Evolutionary conservation across 2,888 invertebrate genomes (phyloP).

Genomic region (Aethes cnicana): DNA sequence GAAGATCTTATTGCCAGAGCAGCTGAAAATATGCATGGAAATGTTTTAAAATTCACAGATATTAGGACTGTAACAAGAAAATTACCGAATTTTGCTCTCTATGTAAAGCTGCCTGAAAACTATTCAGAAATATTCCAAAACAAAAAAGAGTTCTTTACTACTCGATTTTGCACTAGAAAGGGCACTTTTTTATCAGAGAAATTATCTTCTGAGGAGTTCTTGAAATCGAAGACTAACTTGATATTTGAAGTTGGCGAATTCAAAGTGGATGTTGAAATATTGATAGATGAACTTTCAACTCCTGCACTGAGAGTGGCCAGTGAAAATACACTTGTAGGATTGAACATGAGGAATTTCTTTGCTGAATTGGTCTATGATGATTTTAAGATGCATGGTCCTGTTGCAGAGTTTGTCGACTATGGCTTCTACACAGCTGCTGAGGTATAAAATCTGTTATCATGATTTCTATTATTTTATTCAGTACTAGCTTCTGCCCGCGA

Average conservation of each 20-base stretch:
- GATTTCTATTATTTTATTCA: too few relatives aligned
- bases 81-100: slow-evolving; percentile 43
- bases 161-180: slow-evolving; percentile 43
- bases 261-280: slow-evolving; percentile 48
- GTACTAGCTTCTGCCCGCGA: too few relatives aligned
- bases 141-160: slow-evolving; percentile 36
- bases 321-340: slow-evolving; percentile 45
- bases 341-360: slow-evolving; percentile 58
- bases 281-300: slow-evolving; percentile 53
- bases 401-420: slow-evolving; percentile 47
- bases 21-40: slow-evolving; percentile 41
- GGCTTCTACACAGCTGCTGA: slow-evolving; percentile 56
- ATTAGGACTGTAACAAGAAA: slow-evolving; percentile 21
- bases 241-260: slow-evolving; percentile 47
- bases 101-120: slow-evolving; percentile 54
- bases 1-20: slow-evolving; percentile 46
- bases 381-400: slow-evolving; percentile 36
- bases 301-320: slow-evolving; percentile 52
- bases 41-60: slow-evolving; percentile 49
- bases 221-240: slow-evolving; percentile 47
- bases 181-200: slow-evolving; percentile 43
- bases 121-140: slow-evolving; percentile 48
- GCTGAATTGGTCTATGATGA: slow-evolving; percentile 51
- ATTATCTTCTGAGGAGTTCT: slow-evolving; percentile 52
- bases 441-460: too few relatives aligned